A percentile compares a stretch with the other conserved stretches of the same genome.
phyloP scores from a whole-genome alignment of 2,888 invertebrate species.

The Melanostoma mellinum region DNA sequence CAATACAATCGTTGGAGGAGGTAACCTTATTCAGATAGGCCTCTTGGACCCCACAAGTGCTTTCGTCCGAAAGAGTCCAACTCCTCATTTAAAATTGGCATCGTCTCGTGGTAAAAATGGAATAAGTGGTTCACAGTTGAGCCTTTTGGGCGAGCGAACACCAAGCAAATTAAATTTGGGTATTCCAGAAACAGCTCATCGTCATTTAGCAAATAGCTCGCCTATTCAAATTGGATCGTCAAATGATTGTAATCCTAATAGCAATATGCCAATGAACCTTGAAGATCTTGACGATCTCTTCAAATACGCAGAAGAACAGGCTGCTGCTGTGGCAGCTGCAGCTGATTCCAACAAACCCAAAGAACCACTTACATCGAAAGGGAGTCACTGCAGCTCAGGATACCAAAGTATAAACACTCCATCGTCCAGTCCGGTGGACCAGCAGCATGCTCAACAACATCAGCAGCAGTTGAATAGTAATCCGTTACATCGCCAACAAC shows the following conservation, averaged over 20 bases:
- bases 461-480: constrained; percentile 47
- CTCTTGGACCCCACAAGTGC: constrained; percentile 84
- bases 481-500: constrained; percentile 59
- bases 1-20: constrained; percentile 77
- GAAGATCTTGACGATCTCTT: constrained; percentile 89
- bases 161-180: constrained; percentile 80
- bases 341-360: constrained; percentile 76
- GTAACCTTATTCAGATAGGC: constrained; percentile 85
- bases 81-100: constrained; percentile 81
- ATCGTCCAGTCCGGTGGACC: constrained; percentile 92
- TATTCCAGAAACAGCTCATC: constrained; percentile 79
- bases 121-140: constrained; percentile 82
- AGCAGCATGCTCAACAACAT: constrained; percentile 75
- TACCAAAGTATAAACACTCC: constrained; percentile 95
- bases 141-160: constrained; percentile 80
- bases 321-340: constrained; percentile 77
- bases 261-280: constrained; percentile 85
- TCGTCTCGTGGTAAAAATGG: constrained; percentile 48
- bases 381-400: constrained; percentile 93
- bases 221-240: constrained; percentile 73
- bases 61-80: constrained; percentile 83
- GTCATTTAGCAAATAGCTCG: constrained; percentile 62
- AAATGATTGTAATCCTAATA: constrained; percentile 82
- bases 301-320: constrained; percentile 89
- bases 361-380: constrained; percentile 84